Base-by-base conservation (phyloP, 2,888 invertebrate genomes). In the Xylocampa areola region DNA sequence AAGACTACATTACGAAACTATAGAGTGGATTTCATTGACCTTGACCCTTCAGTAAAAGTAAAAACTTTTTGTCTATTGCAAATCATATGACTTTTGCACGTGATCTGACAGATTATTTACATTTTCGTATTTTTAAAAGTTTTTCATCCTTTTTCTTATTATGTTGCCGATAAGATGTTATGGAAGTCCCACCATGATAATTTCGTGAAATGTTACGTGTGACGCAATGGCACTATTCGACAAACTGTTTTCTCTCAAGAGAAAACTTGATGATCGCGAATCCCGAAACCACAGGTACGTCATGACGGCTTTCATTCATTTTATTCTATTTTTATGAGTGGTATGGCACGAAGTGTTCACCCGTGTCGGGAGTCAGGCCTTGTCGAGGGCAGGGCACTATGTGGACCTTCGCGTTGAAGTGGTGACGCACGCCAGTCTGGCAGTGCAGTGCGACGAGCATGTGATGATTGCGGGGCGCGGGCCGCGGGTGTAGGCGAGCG, bases 141-240 rank as follows among this genome's bases (percentile, higher is more conserved):
- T 77, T 79, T 70, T 60, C 54, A 29, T 57, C 45, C 8, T 54
- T 59, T 57, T 52, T 48, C 11, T 58, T 45, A 59, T 65, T 58
- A 51, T 37, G 54, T 45, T 48, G 17, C 59, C 51, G 55, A 50
- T 77, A 82, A 74, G 65, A 88, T 85, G 82, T 71, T 73, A 76
- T 66, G 57, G 55, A 79, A 79, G 71, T 63, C 63, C 60, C 69
- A 75, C 68, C 57, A 79, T 73, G 80, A 81, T 73, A 77, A 83
- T 81, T 74, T 74, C 68, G 78, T 90, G 85, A 90, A 80, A 88
- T 85, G 85, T 76, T 81, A 80, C 75, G 75, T 79, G 77, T 86
- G 82, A 90, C 76, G 94, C 91, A 89, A 97, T 97, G 97, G 96
- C 96, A 94, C 94, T 97, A 90, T 95, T 97, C 87, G 96, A 96